A percentile compares a stretch with the other conserved stretches of the same genome.
Conservation (phyloP, 2,113 vertebrate species). For the Alethe castanea region DNA sequence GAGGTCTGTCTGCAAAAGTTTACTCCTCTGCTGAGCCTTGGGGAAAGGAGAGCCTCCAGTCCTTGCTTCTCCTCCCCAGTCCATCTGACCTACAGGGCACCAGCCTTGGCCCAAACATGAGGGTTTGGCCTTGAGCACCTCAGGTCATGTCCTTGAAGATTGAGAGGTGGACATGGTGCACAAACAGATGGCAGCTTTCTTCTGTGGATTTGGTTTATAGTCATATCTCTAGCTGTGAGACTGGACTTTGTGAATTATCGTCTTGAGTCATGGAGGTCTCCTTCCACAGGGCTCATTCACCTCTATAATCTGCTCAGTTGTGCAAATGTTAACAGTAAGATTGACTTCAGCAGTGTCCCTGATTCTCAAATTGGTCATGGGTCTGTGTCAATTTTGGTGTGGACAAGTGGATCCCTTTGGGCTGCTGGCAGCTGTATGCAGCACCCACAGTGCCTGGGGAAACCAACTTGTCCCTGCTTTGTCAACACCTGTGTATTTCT, state of each 20-base stretch:
- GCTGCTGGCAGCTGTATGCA: background rate
- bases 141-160: background rate
- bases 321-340: background rate
- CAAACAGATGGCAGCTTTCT: background rate
- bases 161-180: rapidly evolving
- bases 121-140: background rate
- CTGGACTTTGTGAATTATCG: background rate
- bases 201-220: background rate
- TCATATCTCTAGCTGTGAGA: background rate
- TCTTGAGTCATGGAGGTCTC: background rate
- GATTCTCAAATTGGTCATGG: rapidly evolving
- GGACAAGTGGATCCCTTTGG: background rate
- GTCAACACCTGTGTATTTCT: rapidly evolving
- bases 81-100: background rate
- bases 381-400: rapidly evolving
- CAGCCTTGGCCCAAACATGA: background rate
- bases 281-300: background rate
- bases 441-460: background rate
- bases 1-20: background rate
- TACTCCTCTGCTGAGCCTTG: background rate
- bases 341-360: background rate
- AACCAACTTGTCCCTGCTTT: background rate
- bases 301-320: background rate
- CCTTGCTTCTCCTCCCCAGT: background rate
- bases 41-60: background rate